phyloP scores from a whole-genome alignment of 2,797 vertebrate genomes.

The Otolemur crassicaudatus region DNA sequence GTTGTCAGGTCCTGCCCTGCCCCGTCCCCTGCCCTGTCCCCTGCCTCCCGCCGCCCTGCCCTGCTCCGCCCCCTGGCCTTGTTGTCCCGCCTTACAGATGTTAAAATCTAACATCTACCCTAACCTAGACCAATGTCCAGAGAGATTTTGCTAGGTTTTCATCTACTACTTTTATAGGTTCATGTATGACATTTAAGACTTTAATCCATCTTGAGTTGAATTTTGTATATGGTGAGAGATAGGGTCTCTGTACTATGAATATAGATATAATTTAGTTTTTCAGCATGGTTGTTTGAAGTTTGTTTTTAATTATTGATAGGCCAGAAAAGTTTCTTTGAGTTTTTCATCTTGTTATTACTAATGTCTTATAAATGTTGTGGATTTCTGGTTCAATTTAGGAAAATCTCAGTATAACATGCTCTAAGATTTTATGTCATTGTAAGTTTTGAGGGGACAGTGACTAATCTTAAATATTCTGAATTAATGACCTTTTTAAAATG shows the following conservation, averaged over 20 bases:
- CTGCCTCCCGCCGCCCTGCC: too few species aligned
- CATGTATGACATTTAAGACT: not conserved
- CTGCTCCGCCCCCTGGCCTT: too few species aligned
- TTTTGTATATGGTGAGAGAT: not conserved
- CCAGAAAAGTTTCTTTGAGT: constrained; percentile 18
- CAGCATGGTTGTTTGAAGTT: constrained; percentile 2
- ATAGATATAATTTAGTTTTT: not conserved
- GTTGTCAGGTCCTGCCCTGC: too few species aligned
- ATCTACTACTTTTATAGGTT: not conserved
- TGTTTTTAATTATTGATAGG: constrained; percentile 12
- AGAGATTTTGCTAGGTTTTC: not conserved
- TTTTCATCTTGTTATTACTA: constrained; percentile 20
- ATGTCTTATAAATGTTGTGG: not conserved
- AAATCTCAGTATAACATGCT: not conserved
- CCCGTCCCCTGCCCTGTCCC: too few species aligned
- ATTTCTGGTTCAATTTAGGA: not conserved
- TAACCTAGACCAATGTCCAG: not conserved
- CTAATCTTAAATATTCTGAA: not conserved
- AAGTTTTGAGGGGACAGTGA: not conserved
- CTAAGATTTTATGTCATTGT: constrained; percentile 17
- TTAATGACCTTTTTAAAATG: not conserved
- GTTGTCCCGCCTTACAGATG: too few species aligned
- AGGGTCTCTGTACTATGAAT: not conserved
- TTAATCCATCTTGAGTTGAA: not conserved
- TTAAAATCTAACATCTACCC: too few species aligned